phyloP scores from a whole-genome alignment of 2,888 invertebrate genomes.

The Caenorhabditis sulstoni region DNA sequence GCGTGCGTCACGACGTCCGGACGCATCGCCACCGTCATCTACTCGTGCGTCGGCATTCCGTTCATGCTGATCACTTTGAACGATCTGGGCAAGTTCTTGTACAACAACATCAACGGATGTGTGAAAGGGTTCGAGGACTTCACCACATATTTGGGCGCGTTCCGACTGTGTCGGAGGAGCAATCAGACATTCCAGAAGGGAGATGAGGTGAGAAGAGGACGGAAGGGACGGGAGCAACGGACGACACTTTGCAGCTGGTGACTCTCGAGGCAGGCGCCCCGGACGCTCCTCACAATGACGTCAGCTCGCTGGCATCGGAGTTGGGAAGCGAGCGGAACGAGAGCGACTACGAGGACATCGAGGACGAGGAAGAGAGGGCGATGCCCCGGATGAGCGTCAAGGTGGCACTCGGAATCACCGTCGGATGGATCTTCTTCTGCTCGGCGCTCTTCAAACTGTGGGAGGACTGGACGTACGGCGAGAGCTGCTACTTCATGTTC shows the following conservation, averaged over 20 bases:
- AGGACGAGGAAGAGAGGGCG: constrained; percentile 61
- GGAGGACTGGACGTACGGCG: constrained; percentile 85
- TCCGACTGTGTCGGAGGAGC: constrained; percentile 42
- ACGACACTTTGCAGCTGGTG: constrained; percentile 47
- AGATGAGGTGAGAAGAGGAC: constrained; percentile 44
- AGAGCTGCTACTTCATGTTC: constrained; percentile 82
- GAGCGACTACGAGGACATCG: constrained; percentile 59
- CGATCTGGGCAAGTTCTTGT: constrained; percentile 87
- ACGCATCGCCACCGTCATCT: constrained; percentile 90
- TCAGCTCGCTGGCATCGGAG: constrained; percentile 65
- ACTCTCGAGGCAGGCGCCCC: constrained; percentile 39
- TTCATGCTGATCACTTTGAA: constrained; percentile 94
- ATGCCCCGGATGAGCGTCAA: constrained; percentile 70
- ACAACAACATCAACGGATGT: constrained; percentile 77
- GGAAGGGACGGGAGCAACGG: constrained; percentile 1
- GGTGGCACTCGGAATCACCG: constrained; percentile 86
- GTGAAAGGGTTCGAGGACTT: constrained; percentile 62
- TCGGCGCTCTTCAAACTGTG: constrained; percentile 92
- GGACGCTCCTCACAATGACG: constrained; percentile 23
- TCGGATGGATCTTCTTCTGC: constrained; percentile 91
- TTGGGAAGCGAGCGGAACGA: constrained; percentile 63
- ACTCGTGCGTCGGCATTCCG: constrained; percentile 92
- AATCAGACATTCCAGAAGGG: constrained; percentile 35
- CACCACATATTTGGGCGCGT: constrained; percentile 59
- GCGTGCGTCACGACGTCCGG: constrained; percentile 92